phyloP scores from a whole-genome alignment of 1,140 invertebrate species.

The Cherax quadricarinatus region DNA sequence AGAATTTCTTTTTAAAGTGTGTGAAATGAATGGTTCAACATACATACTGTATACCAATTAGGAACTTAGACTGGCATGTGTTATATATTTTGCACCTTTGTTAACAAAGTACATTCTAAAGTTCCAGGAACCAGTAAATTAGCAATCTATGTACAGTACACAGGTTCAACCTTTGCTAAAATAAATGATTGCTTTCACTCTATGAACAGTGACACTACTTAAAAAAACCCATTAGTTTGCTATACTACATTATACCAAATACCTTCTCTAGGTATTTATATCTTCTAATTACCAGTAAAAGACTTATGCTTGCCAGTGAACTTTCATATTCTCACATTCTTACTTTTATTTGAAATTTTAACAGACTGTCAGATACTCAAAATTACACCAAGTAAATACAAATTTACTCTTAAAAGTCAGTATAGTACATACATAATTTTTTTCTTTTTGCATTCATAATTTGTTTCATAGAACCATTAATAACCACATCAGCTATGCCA shows the following conservation, averaged over 20 bases:
- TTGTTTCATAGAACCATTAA: background rate
- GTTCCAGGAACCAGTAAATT: background rate
- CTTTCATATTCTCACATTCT: background rate
- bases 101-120: background rate
- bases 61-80: too few species aligned
- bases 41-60: too few species aligned
- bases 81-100: background rate
- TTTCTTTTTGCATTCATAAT: background rate
- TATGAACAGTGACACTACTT: background rate
- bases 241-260: background rate
- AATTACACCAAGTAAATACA: background rate
- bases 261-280: background rate
- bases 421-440: background rate
- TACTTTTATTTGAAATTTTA: background rate
- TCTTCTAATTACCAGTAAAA: background rate
- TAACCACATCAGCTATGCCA: background rate
- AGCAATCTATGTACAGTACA: background rate
- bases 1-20: too few species aligned
- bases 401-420: background rate
- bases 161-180: background rate
- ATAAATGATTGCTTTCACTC: background rate
- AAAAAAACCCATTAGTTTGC: background rate
- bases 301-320: background rate
- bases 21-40: too few species aligned
- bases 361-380: background rate